Conservation (phyloP, 2,113 vertebrate genomes). For the human (Homo sapiens) region DNA sequence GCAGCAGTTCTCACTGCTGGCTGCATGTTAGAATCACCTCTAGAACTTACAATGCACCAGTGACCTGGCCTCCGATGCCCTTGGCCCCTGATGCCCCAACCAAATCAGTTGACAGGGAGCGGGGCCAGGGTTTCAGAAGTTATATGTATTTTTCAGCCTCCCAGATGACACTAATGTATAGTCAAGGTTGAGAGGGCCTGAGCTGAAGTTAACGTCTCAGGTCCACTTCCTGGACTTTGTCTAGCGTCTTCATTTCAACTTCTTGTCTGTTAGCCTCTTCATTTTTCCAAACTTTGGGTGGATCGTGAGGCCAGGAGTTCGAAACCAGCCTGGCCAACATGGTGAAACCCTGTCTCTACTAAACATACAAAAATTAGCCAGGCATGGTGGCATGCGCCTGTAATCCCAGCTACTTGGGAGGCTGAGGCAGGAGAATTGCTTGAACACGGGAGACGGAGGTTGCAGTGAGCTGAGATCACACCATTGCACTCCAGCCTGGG, state of each 20-base stretch:
- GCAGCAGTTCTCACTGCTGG: neutral
- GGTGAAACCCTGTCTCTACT: too few species aligned
- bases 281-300: neutral
- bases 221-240: too few species aligned
- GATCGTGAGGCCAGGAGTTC: too few species aligned
- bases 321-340: too few species aligned
- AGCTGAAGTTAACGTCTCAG: neutral
- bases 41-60: neutral
- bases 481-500: too few species aligned
- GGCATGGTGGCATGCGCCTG: rapidly evolving
- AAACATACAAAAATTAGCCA: too few species aligned
- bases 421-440: too few species aligned
- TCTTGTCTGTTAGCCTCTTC: neutral
- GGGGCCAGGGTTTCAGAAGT: neutral
- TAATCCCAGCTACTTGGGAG: too few species aligned
- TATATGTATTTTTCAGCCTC: neutral
- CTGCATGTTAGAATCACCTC: neutral
- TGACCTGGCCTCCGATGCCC: neutral
- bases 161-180: neutral
- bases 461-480: too few species aligned
- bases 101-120: neutral
- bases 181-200: neutral
- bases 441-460: too few species aligned
- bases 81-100: too few species aligned
- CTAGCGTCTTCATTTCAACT: neutral